A percentile compares a stretch with the other conserved stretches of the same genome.
Evolutionary conservation across 2,888 invertebrate species (phyloP).

Genomic region (Tribolium freemani): DNA sequence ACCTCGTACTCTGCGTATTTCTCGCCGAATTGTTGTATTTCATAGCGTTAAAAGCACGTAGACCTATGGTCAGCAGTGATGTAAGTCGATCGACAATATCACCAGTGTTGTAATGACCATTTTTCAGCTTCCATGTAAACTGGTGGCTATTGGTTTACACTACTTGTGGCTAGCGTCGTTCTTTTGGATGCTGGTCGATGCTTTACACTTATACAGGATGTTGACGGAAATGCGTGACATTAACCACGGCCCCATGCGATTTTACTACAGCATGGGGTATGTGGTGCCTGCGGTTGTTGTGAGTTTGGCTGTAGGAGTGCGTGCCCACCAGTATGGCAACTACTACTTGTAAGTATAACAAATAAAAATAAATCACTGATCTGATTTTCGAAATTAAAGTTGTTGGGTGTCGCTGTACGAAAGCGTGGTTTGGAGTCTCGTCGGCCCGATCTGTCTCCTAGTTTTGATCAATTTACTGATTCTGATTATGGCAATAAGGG

Average conservation of each 20-base stretch:
- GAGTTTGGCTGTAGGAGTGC: slow-evolving; percentile 90
- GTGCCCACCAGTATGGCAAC: slow-evolving; percentile 96
- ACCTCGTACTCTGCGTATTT: slow-evolving; percentile 92
- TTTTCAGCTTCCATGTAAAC: slow-evolving; percentile 84
- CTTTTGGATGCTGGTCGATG: slow-evolving; percentile 93
- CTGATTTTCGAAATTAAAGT: slow-evolving; percentile 68
- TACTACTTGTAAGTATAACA: slow-evolving; percentile 86
- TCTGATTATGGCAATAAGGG: slow-evolving; percentile 87
- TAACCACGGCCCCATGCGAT: slow-evolving; percentile 93
- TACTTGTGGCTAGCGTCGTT: slow-evolving; percentile 94
- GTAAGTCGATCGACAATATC: slow-evolving; percentile 66
- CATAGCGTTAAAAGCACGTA: slow-evolving; percentile 87
- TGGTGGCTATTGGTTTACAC: slow-evolving; percentile 91
- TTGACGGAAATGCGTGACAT: slow-evolving; percentile 96
- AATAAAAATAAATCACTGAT: not conserved
- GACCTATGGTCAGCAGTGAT: slow-evolving; percentile 86
- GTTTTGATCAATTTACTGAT: slow-evolving; percentile 84
- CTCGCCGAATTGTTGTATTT: slow-evolving; percentile 88
- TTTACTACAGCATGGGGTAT: slow-evolving; percentile 93
- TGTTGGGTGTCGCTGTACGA: slow-evolving; percentile 97
- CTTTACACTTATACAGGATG: slow-evolving; percentile 93
- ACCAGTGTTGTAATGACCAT: slow-evolving; percentile 6
- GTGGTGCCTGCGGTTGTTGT: slow-evolving; percentile 93
- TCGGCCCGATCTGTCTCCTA: slow-evolving; percentile 88
- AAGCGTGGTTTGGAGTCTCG: slow-evolving; percentile 95